Base-by-base conservation (phyloP, 1,140 invertebrate species). In the Bilobella aurantiaca region DNA sequence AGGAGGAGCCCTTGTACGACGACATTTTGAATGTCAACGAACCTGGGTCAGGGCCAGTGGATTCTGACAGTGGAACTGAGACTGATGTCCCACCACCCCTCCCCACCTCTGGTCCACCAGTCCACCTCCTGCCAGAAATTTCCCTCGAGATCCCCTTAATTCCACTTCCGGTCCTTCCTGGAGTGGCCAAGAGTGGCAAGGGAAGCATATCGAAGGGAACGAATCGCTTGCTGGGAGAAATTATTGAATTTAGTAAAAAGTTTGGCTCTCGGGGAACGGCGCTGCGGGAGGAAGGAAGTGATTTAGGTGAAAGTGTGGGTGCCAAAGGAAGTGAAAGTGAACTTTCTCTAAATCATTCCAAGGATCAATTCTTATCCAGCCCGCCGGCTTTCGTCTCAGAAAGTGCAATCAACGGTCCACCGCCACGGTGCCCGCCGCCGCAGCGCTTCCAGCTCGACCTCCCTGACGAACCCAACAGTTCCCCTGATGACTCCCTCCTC, bases 101-200 rank as follows among this genome's bases (percentile, higher is more conserved):
- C n/a, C 71, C 68, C 18, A 46, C 71, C 25, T 66, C 67, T 57
- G 68, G 71, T 18, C 71, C 71, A 60, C 71, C 71, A 25, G n/a
- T 58, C 1, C 64, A 67, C 30, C 30, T 63, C 3, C 63, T 66
- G 14, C 68, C 62, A 3, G 53, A 64, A 34, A 37, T 68, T 16
- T 64, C 65, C 23, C 59, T 53, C 29, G 70, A 67, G n/a, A 42
- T 71, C 14, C 67, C 66, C 5, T 30, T 71, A 12, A 42, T 71
- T 28, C 64, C 56, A 31, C 66, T 72, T 42, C 67, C 70, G 21
- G 34, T 65, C 12, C 53, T 65, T 23, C 30, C 29, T 12, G 8
- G 8, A 32, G 34, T 42, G 34, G 18, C 5, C 34, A 62, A 23
- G 23, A 5, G 31, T 2, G 27, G 3, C 5, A 25, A 5, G 18